Percentiles rank a stretch among this genome's conserved stretches.
These are phyloP conservation scores for Hoplostethus atlanticus DNA, from an alignment of 2,797 vertebrate genomes.

Conservation along the genomic window DNA sequence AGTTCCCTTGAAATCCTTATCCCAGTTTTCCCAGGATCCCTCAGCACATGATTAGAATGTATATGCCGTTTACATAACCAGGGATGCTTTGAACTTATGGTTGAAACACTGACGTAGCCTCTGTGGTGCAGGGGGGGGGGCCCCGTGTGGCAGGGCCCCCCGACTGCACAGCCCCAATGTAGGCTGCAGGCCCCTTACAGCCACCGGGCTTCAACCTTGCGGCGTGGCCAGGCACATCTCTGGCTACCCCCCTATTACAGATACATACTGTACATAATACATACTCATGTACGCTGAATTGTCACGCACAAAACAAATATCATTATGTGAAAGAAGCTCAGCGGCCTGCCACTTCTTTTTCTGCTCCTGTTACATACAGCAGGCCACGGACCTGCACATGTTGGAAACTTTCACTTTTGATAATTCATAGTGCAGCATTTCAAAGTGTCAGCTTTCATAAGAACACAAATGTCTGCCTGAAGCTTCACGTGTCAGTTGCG, in stretches of 20 bases:
- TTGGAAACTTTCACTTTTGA: slow-evolving; percentile 52
- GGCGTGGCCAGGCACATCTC: too few relatives aligned
- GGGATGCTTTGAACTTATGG: slow-evolving; percentile 21
- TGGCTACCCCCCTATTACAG: slow-evolving; percentile 44
- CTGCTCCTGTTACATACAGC: slow-evolving; percentile 26
- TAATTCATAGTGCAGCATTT: slow-evolving; percentile 55
- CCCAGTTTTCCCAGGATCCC: slow-evolving; percentile 47
- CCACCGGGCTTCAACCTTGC: too few relatives aligned
- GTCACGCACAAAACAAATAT: slow-evolving; percentile 13
- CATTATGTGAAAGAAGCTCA: slow-evolving; percentile 16
- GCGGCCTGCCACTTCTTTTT: neutral
- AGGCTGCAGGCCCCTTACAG: too few relatives aligned
- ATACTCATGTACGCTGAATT: slow-evolving; percentile 35
- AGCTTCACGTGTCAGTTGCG: slow-evolving; percentile 74
- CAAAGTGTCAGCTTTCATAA: slow-evolving; percentile 75
- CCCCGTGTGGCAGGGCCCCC: too few relatives aligned
- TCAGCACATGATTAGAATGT: slow-evolving; percentile 56
- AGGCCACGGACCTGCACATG: slow-evolving; percentile 21
- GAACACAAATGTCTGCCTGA: slow-evolving; percentile 67
- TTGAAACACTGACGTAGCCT: neutral
- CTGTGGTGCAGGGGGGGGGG: too few relatives aligned
- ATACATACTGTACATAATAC: slow-evolving; percentile 28
- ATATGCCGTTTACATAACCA: slow-evolving; percentile 66
- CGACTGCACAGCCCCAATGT: too few relatives aligned
- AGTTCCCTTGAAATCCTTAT: slow-evolving; percentile 58